Evolutionary conservation across 2,113 vertebrate genomes (phyloP).

Genomic region (Sorex fumeus): DNA sequence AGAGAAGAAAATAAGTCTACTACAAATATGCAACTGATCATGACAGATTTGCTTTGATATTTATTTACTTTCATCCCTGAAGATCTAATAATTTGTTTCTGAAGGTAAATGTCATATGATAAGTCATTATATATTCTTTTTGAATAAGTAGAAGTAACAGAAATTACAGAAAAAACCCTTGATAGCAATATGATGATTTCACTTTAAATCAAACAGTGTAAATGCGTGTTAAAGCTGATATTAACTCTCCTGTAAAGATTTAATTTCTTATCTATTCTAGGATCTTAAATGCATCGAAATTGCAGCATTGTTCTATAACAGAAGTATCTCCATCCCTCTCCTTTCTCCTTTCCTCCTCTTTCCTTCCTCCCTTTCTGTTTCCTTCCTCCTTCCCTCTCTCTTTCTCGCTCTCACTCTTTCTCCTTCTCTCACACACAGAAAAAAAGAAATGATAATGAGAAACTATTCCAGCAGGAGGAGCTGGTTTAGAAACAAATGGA

Average conservation of each 20-base stretch:
- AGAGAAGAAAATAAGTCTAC: slow-evolving; percentile 52
- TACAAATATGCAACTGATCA: slow-evolving; percentile 39
- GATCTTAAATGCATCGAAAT: slow-evolving; percentile 70
- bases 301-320: slow-evolving; percentile 80
- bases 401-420: background rate
- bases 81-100: slow-evolving; percentile 71
- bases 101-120: slow-evolving; percentile 57
- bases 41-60: slow-evolving; percentile 71
- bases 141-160: slow-evolving; percentile 72
- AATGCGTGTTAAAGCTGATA: slow-evolving; percentile 52
- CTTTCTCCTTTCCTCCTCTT: too few relatives aligned
- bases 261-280: slow-evolving; percentile 84
- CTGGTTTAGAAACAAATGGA: slow-evolving; percentile 91
- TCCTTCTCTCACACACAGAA: background rate
- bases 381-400: background rate
- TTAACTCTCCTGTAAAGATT: slow-evolving; percentile 80
- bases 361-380: too few relatives aligned
- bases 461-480: slow-evolving; percentile 91
- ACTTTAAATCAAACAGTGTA: slow-evolving; percentile 57
- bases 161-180: slow-evolving; percentile 75
- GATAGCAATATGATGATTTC: slow-evolving; percentile 61
- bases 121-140: slow-evolving; percentile 73
- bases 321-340: slow-evolving; percentile 68
- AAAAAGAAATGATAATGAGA: slow-evolving; percentile 90
- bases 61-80: slow-evolving; percentile 82